Base-by-base conservation (phyloP, 2,113 vertebrate genomes). In the Tetrax tetrax region DNA sequence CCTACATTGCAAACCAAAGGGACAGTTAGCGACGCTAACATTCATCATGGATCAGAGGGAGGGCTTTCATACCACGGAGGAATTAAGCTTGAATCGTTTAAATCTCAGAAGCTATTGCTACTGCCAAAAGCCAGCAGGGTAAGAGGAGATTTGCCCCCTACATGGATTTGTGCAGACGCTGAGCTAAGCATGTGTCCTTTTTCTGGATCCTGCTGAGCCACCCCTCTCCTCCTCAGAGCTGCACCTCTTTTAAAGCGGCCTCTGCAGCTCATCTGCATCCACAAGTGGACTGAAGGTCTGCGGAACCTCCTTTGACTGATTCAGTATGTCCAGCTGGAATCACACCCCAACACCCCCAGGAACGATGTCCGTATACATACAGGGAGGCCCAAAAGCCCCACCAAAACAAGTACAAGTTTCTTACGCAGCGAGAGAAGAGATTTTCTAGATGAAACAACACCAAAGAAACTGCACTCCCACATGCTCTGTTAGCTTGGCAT, bases 111-210 rank as follows among this genome's bases (percentile, higher is more conserved):
- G 50, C 25, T 45, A 19, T 6, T 57, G 59, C 35, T 75, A 15
- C 20, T 20, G 51, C 48, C 68, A 51, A 45, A 51, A 57, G 33
- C 21, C 63, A 63, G 27, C 15, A 53, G 33, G 66, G 14, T 22
- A 65, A 60, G 28, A n/a, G 15, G 27, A 37, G 8, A 18, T 15
- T 16, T 53, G 25, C 19, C 35, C 59, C 61, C 59, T 16, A 22
- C 28, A 6, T 0, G 17, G 37, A 50, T 43, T 45, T 6, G 1
- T 16, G 19, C 12, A 25, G 66, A 25, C 3, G 6, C n/a, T 2
- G 38, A 87, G 48, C 54, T 41, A 45, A 51, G 66, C 0, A 0
- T 3, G 13, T 8, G 15, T 41, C 41, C 21, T 43, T 51, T 63
- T 38, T 43, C 22, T 31, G 23, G 35, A 33, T 37, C 35, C 65